Percentiles rank a stretch among this genome's conserved stretches.
These are phyloP conservation scores for Rhinoderma darwinii DNA, from an alignment of 2,113 vertebrate species.

Conservation along the genomic window DNA sequence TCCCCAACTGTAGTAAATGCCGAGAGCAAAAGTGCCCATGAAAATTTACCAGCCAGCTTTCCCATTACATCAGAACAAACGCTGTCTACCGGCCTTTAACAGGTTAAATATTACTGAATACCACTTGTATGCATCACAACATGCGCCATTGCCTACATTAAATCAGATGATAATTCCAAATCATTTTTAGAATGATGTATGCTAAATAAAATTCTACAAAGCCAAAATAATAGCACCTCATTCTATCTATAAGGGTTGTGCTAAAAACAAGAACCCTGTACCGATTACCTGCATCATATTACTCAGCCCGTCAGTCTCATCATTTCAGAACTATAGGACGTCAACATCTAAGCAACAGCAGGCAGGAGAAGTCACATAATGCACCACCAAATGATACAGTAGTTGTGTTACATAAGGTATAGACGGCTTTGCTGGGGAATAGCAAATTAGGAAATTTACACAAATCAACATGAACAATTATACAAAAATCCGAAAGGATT, in stretches of 20 bases:
- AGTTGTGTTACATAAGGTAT: conserved; percentile 34
- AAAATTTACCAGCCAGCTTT: conserved; percentile 2
- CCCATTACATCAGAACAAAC: background rate
- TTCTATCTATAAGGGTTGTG: background rate
- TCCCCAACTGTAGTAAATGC: background rate
- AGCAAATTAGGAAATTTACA: background rate
- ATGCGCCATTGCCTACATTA: no score
- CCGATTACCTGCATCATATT: background rate
- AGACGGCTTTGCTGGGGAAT: background rate
- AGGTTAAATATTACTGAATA: background rate
- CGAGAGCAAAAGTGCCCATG: background rate
- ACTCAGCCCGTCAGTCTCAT: background rate
- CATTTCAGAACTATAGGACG: background rate
- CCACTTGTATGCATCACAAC: background rate
- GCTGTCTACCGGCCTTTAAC: background rate
- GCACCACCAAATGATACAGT: background rate
- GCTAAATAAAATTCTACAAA: background rate
- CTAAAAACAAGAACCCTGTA: background rate
- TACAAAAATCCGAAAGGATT: background rate
- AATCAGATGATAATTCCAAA: background rate
- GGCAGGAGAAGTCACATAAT: background rate
- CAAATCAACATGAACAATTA: background rate
- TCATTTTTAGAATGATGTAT: background rate
- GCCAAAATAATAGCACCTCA: background rate
- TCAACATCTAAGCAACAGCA: background rate